Evolutionary conservation across 2,113 vertebrate genomes (phyloP), one percentile per base, ranked within the genome.

Genomic region (Bucco capensis): DNA sequence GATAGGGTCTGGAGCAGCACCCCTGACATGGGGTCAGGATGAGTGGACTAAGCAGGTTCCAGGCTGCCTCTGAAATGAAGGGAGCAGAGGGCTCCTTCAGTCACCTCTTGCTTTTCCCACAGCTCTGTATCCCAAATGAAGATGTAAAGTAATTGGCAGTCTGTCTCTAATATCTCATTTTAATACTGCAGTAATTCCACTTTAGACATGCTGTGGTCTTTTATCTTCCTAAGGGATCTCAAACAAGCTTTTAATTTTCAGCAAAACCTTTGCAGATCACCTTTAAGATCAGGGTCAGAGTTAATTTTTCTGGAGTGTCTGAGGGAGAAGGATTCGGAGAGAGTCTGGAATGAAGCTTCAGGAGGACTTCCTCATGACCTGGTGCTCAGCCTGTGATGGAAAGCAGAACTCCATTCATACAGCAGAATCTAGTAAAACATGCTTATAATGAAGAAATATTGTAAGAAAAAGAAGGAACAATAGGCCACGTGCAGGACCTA

Each of bases 171-270:
- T 42, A 67, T 74, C 44, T 80, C 47, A 49, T 76, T 81, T 90
- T 90, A 94, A 94, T 92, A 83, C 58, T 54, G 40, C 65, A 24
- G 19, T 94, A 89, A 88, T 92, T 83, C 93, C 51, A 54, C 94
- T 89, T 93, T 73, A 89, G 75, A 82, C 47, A 79, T 76, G 47
- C 57, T 83, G 64, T 89, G 65, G 86, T 66, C 77, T 91, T 88
- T 75, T 58, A 44, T 66, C 74, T 86, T 85, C 81, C 62, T 76
- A 12, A 64, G 86, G 79, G 84, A 94, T 93, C 83, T 93, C 72
- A 94, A 89, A 79, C 58, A 91, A 92, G 86, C 74, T 94, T 93
- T 95, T 93, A 94, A 94, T 94, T 94, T 92, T 78, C 87, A 71
- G 80, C 37, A 50, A 92, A 92, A 86, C 37, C 60, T 91, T 86